A percentile compares a stretch with the other conserved stretches of the same genome.
These are phyloP conservation scores for Seira ritae DNA, from an alignment of 2,888 invertebrate genomes.

Conservation along the genomic window DNA sequence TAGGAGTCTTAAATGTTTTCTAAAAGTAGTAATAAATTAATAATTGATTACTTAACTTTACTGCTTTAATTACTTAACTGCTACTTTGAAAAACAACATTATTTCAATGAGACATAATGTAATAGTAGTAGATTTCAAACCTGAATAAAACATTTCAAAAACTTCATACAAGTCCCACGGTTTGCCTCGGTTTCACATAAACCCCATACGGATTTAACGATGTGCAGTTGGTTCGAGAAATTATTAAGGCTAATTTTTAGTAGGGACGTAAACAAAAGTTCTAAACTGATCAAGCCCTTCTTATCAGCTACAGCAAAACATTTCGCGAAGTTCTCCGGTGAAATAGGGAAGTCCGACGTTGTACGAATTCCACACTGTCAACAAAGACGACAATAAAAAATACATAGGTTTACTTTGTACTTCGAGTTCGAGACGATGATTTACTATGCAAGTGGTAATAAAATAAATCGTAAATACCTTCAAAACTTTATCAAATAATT, in stretches of 20 bases:
- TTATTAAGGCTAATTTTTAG: conserved; percentile 34
- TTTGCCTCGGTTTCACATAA: conserved; percentile 52
- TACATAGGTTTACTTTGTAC: background rate
- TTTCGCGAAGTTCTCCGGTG: conserved; percentile 54
- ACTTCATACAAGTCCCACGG: conserved; percentile 60
- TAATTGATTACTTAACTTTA: no score
- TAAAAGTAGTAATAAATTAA: background rate
- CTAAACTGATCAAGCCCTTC: conserved; percentile 59
- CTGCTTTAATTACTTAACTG: no score
- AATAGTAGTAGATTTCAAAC: conserved; percentile 36
- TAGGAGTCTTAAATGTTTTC: background rate
- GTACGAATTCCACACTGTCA: conserved; percentile 29
- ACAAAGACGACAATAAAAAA: no score
- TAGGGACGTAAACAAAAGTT: conserved; percentile 62
- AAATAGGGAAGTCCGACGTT: conserved; percentile 61
- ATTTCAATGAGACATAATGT: background rate
- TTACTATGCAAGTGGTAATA: background rate
- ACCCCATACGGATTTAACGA: conserved; percentile 66
- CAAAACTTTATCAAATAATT: background rate
- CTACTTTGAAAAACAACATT: background rate
- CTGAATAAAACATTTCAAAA: conserved; percentile 63
- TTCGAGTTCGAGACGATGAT: background rate
- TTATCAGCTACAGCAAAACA: conserved; percentile 60
- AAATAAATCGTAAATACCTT: conserved; percentile 24
- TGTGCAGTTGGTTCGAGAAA: conserved; percentile 35